A percentile compares a stretch with the other conserved stretches of the same genome.
phyloP scores from a whole-genome alignment of 2,797 vertebrate species.

The Dromococcyx pavoninus region DNA sequence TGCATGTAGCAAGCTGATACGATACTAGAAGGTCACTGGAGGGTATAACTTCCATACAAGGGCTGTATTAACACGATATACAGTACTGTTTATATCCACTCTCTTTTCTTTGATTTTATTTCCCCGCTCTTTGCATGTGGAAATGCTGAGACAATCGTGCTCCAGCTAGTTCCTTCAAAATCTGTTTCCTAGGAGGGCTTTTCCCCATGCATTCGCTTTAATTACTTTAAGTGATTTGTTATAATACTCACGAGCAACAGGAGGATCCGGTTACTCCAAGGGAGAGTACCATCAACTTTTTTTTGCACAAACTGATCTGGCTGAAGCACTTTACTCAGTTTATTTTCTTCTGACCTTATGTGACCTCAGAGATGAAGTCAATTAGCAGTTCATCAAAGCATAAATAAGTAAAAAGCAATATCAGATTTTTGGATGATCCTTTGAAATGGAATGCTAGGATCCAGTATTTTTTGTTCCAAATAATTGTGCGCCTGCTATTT shows the following conservation, averaged over 20 bases:
- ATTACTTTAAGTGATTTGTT: neutral
- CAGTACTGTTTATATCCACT: slow-evolving; percentile 74
- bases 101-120: slow-evolving; percentile 61
- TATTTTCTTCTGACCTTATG: slow-evolving; percentile 69
- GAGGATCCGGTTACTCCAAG: slow-evolving; percentile 13
- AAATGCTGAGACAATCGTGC: slow-evolving; percentile 80
- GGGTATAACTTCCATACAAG: slow-evolving; percentile 83
- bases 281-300: neutral
- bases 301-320: slow-evolving; percentile 60
- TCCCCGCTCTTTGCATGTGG: slow-evolving; percentile 81
- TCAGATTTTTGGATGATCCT: slow-evolving; percentile 27
- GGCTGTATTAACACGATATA: slow-evolving; percentile 85
- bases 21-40: slow-evolving; percentile 84
- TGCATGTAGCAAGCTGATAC: slow-evolving; percentile 87
- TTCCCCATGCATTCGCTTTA: neutral
- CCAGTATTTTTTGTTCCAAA: slow-evolving; percentile 30
- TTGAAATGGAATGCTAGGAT: slow-evolving; percentile 40
- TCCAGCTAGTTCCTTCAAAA: slow-evolving; percentile 77
- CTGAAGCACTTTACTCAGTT: slow-evolving; percentile 72
- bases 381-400: slow-evolving; percentile 67
- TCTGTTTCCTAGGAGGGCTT: slow-evolving; percentile 50
- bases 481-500: slow-evolving; percentile 37
- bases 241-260: neutral
- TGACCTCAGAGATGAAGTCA: slow-evolving; percentile 73
- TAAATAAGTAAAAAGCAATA: slow-evolving; percentile 46